These are phyloP conservation scores for Bovichtus variegatus DNA, from an alignment of 2,797 vertebrate species.

Conservation along the genomic window DNA sequence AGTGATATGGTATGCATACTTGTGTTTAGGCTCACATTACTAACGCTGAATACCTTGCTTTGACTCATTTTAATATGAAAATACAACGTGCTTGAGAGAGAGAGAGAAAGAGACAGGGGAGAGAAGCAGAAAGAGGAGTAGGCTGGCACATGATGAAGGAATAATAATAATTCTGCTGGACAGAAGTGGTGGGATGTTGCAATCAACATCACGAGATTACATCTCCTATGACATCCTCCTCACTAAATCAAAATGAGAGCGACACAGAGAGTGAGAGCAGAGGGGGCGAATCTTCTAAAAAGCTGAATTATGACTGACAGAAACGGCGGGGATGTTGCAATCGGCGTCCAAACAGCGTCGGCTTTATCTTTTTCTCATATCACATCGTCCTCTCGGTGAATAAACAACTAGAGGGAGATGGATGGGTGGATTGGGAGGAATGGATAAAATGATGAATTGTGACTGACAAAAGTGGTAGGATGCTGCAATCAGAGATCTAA, in stretches of 20 bases:
- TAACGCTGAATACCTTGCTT: too few relatives aligned
- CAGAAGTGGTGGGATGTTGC: constrained; percentile 37
- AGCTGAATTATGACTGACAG: constrained; percentile 50
- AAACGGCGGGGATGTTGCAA: constrained; percentile 1
- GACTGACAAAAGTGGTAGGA: constrained; percentile 57
- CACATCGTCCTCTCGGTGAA: constrained; percentile 1
- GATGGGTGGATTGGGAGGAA: constrained; percentile 26
- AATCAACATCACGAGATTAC: constrained; percentile 37
- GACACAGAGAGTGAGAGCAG: neutral
- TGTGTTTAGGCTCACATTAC: too few relatives aligned
- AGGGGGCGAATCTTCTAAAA: neutral
- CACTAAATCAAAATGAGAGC: constrained; percentile 15
- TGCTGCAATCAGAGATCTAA: constrained; percentile 42
- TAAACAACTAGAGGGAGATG: constrained; percentile 31
- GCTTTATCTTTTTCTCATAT: constrained; percentile 17
- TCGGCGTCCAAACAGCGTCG: constrained; percentile 8
- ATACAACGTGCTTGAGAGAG: neutral
- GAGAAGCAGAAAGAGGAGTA: neutral
- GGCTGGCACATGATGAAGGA: neutral
- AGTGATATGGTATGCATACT: too few relatives aligned
- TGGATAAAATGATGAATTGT: constrained; percentile 51
- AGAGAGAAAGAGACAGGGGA: neutral
- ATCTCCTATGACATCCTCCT: constrained; percentile 26
- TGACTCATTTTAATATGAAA: too few relatives aligned
- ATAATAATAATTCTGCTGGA: constrained; percentile 18